Base-by-base conservation (phyloP, 2,113 vertebrate genomes). In the Callorhinus ursinus region DNA sequence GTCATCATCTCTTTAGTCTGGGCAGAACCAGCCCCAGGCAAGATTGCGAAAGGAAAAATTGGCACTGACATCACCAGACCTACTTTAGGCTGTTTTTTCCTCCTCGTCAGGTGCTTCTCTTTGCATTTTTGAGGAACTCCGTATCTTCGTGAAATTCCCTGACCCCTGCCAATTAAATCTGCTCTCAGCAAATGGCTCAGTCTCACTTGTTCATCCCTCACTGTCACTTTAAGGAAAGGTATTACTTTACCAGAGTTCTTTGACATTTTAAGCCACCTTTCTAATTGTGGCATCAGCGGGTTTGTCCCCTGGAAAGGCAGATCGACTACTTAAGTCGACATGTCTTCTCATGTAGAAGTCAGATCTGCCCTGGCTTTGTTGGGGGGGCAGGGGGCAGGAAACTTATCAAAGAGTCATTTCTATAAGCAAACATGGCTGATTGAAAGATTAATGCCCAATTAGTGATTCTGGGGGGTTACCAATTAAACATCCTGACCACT, bases 81-180 rank as follows among this genome's bases (percentile, higher is more conserved):
- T 93, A 88, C 81, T 98, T 89, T 77, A 92, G n/a, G 87, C 63
- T 85, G 39, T 21, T 67, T 81, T 88, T 36, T 21, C 59, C n/a
- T 86, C 7, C 65, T 95, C 65, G 85, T 90, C 36, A 88, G 88
- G 24, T 71, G 71, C 13, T 91, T 95, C 79, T 72, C 79, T 91
- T 89, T 36, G 49, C 86, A 92, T 90, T 39, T 42, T 89, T 95
- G 82, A 95, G 95, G 57, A 96, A 85, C 46, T 95, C 36, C 55
- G 0, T 49, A 72, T 71, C 63, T 83, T 84, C 71, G 19, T 88
- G 79, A 96, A 95, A 84, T 88, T 95, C 67, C 12, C 76, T 93
- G 94, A 95, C 88, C 92, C 19, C 39, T 96, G 90, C 90, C 96
- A 96, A 97, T 97, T 98, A 97, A 95, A 82, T 94, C 31, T 95